These are phyloP conservation scores for Cryptotermes secundus DNA, from an alignment of 1,140 invertebrate species.

Conservation along the genomic window DNA sequence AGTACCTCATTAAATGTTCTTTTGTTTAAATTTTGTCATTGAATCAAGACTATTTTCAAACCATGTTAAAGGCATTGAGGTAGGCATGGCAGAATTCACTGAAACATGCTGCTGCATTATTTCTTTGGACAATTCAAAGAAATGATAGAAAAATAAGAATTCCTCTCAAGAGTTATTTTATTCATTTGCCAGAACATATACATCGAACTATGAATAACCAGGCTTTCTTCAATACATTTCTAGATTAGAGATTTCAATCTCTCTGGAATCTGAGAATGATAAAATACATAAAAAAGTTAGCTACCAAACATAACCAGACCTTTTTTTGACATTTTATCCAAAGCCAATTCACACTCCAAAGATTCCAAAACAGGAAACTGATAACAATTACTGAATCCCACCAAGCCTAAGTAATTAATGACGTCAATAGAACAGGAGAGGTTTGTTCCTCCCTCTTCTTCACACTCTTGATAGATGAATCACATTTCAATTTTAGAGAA, in stretches of 20 bases:
- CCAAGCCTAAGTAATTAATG: slow-evolving; percentile 7
- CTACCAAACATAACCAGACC: neutral
- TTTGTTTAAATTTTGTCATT: too few relatives aligned
- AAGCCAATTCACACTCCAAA: neutral
- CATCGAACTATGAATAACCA: neutral
- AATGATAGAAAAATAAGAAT: neutral
- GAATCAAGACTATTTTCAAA: too few relatives aligned
- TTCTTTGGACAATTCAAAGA: too few relatives aligned
- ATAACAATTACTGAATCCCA: neutral
- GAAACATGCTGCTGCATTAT: too few relatives aligned
- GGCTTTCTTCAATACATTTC: neutral
- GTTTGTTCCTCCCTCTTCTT: neutral
- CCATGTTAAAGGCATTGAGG: too few relatives aligned
- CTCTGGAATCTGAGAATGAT: neutral
- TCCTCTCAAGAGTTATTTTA: neutral
- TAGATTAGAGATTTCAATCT: neutral
- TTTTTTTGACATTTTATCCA: neutral
- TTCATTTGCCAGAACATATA: neutral
- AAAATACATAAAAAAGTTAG: neutral
- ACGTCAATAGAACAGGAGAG: neutral
- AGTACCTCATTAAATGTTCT: too few relatives aligned
- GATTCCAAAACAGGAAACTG: neutral
- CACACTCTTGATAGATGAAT: neutral
- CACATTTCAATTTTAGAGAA: neutral
- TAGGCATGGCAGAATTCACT: too few relatives aligned